Percentiles rank a stretch among this genome's conserved stretches.
These are phyloP conservation scores for Erithacus rubecula DNA, from an alignment of 2,797 vertebrate species.

Conservation along the genomic window DNA sequence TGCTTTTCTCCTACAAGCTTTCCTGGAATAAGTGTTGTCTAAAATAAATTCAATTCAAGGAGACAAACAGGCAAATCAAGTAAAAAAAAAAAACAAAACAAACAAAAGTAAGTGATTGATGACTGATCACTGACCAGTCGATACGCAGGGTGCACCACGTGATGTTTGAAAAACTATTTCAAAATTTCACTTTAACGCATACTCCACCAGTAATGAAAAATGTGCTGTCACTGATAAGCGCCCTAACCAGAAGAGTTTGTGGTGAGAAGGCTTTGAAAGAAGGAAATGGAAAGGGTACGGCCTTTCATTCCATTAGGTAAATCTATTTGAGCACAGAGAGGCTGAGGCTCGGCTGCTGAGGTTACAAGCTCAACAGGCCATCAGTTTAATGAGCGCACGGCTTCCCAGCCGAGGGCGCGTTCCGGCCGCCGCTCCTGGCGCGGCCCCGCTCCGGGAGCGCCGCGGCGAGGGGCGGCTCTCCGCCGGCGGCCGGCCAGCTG, in stretches of 20 bases:
- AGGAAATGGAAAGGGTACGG: slow-evolving; percentile 44
- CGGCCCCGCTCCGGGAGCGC: slow-evolving; percentile 58
- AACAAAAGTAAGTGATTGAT: neutral
- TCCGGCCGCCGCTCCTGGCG: slow-evolving; percentile 25
- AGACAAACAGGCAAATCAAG: neutral
- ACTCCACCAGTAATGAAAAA: slow-evolving; percentile 35
- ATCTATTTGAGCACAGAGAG: slow-evolving; percentile 54
- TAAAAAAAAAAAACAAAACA: neutral
- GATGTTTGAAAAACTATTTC: slow-evolving; percentile 19
- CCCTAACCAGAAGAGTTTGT: slow-evolving; percentile 43
- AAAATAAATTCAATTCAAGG: neutral
- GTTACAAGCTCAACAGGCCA: slow-evolving; percentile 38
- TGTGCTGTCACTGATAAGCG: slow-evolving; percentile 59
- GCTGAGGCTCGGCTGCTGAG: slow-evolving; percentile 33
- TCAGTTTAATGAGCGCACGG: slow-evolving; percentile 40
- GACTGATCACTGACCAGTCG: neutral
- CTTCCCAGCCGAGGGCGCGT: slow-evolving; percentile 24
- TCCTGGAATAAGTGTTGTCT: neutral
- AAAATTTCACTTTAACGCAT: slow-evolving; percentile 32
- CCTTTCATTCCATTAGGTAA: slow-evolving; percentile 53
- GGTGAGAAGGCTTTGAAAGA: slow-evolving; percentile 62
- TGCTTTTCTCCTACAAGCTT: neutral
- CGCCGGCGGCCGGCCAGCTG: slow-evolving; percentile 76
- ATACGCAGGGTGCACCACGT: fast-evolving
- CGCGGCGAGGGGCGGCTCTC: slow-evolving; percentile 67